phyloP scores from a whole-genome alignment of 1,140 invertebrate species.

The Gonatopus flavifemur region DNA sequence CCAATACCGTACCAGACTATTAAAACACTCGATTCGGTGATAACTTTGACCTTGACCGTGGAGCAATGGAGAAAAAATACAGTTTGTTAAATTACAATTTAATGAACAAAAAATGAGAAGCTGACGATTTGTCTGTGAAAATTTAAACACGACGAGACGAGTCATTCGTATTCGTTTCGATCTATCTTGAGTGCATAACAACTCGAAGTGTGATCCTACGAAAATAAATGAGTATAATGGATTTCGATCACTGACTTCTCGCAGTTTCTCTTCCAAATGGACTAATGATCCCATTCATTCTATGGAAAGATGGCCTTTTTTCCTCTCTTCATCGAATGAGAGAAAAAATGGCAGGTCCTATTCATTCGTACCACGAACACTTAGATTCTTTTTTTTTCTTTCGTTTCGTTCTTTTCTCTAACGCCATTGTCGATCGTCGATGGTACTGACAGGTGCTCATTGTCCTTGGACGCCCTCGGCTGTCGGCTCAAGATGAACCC shows the following conservation, averaged over 20 bases:
- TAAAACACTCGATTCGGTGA: too few species aligned
- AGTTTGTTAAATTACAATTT: too few species aligned
- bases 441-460: constrained; percentile 38
- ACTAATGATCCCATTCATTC: constrained; percentile 45
- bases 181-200: not conserved
- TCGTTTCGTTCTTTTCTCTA: constrained; percentile 6
- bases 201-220: constrained; percentile 26
- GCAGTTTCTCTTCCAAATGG: constrained; percentile 29
- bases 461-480: constrained; percentile 37
- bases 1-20: too few species aligned
- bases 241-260: constrained; percentile 32
- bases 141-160: not conserved
- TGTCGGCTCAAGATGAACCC: constrained; percentile 21
- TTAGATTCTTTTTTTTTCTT: too few species aligned
- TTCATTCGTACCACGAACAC: constrained; percentile 28
- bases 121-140: constrained; percentile 31
- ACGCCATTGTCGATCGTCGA: constrained; percentile 17
- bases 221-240: constrained; percentile 34
- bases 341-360: constrained; percentile 41
- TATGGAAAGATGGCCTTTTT: constrained; percentile 26
- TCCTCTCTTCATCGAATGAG: too few species aligned
- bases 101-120: constrained; percentile 5
- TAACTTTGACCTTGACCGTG: too few species aligned
- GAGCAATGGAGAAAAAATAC: too few species aligned
- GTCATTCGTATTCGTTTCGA: constrained; percentile 4